phyloP scores from a whole-genome alignment of 2,797 vertebrate genomes.

The Dipus sagitta region DNA sequence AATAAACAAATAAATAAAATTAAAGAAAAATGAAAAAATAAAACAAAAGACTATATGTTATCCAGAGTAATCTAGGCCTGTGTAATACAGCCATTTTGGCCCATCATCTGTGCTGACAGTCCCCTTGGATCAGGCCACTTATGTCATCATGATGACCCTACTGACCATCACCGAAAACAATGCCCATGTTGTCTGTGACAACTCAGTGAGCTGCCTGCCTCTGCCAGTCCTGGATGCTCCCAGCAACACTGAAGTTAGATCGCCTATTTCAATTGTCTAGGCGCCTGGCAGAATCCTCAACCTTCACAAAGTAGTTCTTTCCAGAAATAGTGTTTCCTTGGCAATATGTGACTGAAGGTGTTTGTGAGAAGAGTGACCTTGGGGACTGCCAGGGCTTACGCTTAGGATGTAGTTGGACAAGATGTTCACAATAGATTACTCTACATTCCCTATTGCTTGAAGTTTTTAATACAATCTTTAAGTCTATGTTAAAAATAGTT shows the following conservation, averaged over 20 bases:
- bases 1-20: no score
- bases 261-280: background rate
- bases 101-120: background rate
- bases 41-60: background rate
- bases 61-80: constrained; percentile 12
- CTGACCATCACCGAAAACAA: background rate
- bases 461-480: background rate
- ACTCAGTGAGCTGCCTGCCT: background rate
- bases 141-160: background rate
- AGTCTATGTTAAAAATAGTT: background rate
- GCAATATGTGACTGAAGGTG: background rate
- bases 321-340: background rate
- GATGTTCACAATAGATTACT: background rate
- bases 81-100: background rate
- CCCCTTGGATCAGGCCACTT: background rate
- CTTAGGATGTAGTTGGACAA: background rate
- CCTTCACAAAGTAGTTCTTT: background rate
- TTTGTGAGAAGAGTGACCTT: background rate
- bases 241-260: background rate
- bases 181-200: background rate
- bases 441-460: background rate
- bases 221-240: background rate
- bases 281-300: background rate
- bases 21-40: background rate
- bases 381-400: background rate